A percentile compares a stretch with the other conserved stretches of the same genome.
Conservation (phyloP, 2,888 invertebrate species). For the Caenorhabditis doughertyi region DNA sequence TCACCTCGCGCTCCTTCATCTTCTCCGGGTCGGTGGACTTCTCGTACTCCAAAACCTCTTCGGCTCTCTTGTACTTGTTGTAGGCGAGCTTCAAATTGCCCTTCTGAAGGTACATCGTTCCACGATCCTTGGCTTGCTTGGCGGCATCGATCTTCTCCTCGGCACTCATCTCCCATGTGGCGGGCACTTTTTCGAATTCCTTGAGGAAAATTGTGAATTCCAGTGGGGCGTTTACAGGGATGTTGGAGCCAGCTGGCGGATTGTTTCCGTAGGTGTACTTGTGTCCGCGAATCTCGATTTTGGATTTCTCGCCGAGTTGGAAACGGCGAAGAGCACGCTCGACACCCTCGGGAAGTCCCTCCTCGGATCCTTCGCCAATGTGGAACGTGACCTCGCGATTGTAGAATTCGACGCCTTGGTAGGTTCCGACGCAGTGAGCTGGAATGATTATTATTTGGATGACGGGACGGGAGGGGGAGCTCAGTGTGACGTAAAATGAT, state of each 20-base stretch:
- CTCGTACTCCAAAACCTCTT: conserved; percentile 86
- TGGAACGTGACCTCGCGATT: conserved; percentile 90
- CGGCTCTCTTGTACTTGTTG: conserved; percentile 91
- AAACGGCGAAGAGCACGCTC: conserved; percentile 91
- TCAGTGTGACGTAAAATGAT: no score
- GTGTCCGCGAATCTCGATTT: conserved; percentile 72
- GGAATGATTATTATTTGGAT: neutral
- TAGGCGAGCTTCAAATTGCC: conserved; percentile 87
- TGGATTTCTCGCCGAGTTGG: conserved; percentile 83
- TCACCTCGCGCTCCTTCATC: conserved; percentile 68
- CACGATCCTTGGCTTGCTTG: conserved; percentile 91
- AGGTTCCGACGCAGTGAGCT: conserved; percentile 89
- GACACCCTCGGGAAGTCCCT: conserved; percentile 89
- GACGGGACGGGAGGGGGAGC: no score
- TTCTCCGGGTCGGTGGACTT: conserved; percentile 74
- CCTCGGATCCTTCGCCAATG: conserved; percentile 91
- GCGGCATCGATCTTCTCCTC: conserved; percentile 90
- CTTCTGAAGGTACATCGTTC: conserved; percentile 89
- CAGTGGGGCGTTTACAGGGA: conserved; percentile 90
- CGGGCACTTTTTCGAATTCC: conserved; percentile 91
- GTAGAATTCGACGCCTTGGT: conserved; percentile 88
- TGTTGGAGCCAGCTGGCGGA: conserved; percentile 86
- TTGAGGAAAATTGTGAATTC: conserved; percentile 91
- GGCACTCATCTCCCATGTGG: conserved; percentile 90
- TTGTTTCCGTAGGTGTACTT: conserved; percentile 74